Percentiles rank a stretch among this genome's conserved stretches.
Evolutionary conservation across 2,888 invertebrate species (phyloP).

Genomic region (Athalia cordata): DNA sequence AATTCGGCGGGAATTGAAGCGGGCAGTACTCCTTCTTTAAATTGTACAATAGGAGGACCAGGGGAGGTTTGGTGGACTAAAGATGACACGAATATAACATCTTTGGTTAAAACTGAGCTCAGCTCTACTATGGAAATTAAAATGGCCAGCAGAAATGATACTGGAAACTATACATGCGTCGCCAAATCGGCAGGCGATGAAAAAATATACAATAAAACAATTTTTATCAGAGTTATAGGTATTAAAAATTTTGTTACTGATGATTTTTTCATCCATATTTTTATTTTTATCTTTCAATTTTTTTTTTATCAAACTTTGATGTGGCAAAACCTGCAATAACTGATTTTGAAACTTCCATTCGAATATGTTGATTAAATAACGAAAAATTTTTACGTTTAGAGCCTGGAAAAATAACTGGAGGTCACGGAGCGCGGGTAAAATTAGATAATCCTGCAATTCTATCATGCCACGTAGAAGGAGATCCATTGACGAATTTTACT

Average conservation of each 20-base stretch:
- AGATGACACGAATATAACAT: constrained; percentile 76
- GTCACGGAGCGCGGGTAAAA: constrained; percentile 74
- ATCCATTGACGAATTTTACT: constrained; percentile 76
- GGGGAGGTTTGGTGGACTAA: constrained; percentile 78
- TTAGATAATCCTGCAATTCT: constrained; percentile 75
- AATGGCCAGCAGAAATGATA: constrained; percentile 76
- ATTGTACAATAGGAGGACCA: constrained; percentile 76
- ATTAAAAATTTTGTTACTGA: constrained; percentile 37
- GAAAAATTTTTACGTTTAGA: constrained; percentile 69
- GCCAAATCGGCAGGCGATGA: constrained; percentile 71
- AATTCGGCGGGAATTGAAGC: constrained; percentile 67
- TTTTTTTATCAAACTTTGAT: too few relatives aligned
- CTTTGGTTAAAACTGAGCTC: constrained; percentile 64
- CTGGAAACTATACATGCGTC: constrained; percentile 79
- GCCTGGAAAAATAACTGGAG: constrained; percentile 74
- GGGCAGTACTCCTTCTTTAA: constrained; percentile 73
- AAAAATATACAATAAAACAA: constrained; percentile 62
- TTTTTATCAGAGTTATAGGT: constrained; percentile 70
- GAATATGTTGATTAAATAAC: constrained; percentile 58
- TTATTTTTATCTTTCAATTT: too few relatives aligned
- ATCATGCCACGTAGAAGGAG: constrained; percentile 78
- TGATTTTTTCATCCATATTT: too few relatives aligned
- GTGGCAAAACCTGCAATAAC: too few relatives aligned
- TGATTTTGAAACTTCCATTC: too few relatives aligned
- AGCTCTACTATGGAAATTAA: constrained; percentile 75